A percentile compares a stretch with the other conserved stretches of the same genome.
These are phyloP conservation scores for Phrynosoma platyrhinos DNA, from an alignment of 2,113 vertebrate species.

Conservation along the genomic window DNA sequence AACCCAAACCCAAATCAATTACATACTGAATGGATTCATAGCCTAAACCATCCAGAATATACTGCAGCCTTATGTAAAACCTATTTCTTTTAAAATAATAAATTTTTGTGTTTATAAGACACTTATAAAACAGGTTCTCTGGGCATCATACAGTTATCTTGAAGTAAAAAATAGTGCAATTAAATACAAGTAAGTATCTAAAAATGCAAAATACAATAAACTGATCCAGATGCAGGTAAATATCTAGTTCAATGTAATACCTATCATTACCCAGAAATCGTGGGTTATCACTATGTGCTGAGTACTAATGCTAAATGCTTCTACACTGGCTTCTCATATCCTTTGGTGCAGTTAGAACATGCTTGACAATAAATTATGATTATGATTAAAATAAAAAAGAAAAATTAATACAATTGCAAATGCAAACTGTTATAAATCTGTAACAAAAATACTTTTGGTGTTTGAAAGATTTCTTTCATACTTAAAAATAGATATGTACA, in stretches of 20 bases:
- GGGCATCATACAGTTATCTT: too few relatives aligned
- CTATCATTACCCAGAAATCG: neutral
- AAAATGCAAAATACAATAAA: neutral
- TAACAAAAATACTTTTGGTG: neutral
- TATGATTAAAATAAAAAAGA: neutral
- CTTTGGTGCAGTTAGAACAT: neutral
- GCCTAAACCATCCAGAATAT: neutral
- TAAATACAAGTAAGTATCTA: too few relatives aligned
- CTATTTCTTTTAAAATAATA: neutral
- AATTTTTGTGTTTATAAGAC: too few relatives aligned
- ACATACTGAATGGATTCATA: neutral
- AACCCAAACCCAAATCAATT: neutral
- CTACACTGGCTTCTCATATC: neutral
- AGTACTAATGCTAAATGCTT: neutral
- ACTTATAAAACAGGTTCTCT: too few relatives aligned
- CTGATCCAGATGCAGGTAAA: neutral
- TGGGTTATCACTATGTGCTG: neutral
- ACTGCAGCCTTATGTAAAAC: neutral
- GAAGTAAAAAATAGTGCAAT: too few relatives aligned
- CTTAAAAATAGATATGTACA: neutral
- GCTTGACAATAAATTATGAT: slow-evolving; percentile 12
- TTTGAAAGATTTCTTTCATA: neutral
- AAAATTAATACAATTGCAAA: slow-evolving; percentile 4
- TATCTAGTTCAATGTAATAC: neutral
- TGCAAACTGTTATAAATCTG: neutral